Evolutionary conservation across 2,888 invertebrate genomes (phyloP), one percentile per base, ranked within the genome.

Genomic region (Torymus texanus): DNA sequence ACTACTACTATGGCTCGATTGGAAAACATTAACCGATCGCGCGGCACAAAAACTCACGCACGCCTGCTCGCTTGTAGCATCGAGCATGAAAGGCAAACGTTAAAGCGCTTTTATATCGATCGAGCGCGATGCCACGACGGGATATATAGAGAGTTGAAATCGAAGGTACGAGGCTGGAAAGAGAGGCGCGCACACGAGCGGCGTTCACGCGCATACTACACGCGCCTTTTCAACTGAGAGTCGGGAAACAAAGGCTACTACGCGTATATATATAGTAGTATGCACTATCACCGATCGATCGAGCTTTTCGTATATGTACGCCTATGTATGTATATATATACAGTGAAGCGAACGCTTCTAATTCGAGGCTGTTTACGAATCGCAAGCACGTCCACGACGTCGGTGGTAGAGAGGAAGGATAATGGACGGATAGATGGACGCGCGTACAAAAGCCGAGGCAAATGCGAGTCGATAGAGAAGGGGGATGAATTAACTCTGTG

Each of bases 221-320:
- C 41, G 41, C 41, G 41, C 41, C 41, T 41, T 41, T 41, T 41
- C 41, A 41, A 8, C 41, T 1, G 41, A 41, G 41, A 41, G 41
- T 41, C 8, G 41, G 21, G 21, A 41, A 41, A 41, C 41, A 41
- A 41, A 41, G 41, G 41, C 41, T 41, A 8, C 41, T 41, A 8
- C n/a, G n/a, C n/a, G n/a, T n/a, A n/a, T n/a, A n/a, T n/a, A n/a
- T n/a, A n/a, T n/a, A n/a, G n/a, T n/a, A n/a, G n/a, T n/a, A n/a
- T 8, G 41, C 41, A 41, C 29, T 8, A 41, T 8, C 41, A 79
- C 73, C 81, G 83, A 84, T 83, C 85, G 83, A 83, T 83, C 70
- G 82, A 80, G 81, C 79, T 80, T 79, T 66, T 72, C 62, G 65
- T 50, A 78, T 81, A 75, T 76, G 56, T 75, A n/a, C n/a, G n/a